Percentiles rank a stretch among this genome's conserved stretches.
These are phyloP conservation scores for Ridgeia piscesae DNA, from an alignment of 1,140 invertebrate species.

Conservation along the genomic window DNA sequence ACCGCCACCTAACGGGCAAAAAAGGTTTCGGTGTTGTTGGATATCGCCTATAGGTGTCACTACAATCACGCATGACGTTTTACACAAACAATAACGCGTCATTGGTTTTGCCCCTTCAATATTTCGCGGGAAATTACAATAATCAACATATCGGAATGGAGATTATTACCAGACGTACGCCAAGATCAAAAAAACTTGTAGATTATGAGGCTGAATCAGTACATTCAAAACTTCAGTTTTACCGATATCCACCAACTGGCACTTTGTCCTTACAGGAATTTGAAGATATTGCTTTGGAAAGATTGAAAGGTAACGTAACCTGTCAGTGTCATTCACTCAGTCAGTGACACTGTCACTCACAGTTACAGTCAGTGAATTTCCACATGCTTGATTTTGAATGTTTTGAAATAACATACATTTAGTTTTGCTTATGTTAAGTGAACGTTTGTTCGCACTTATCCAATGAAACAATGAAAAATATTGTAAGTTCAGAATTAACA, in stretches of 20 bases:
- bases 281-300: constrained; percentile 81
- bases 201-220: not conserved
- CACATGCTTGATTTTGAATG: too few relatives aligned
- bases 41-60: not conserved
- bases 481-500: too few relatives aligned
- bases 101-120: not conserved
- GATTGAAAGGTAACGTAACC: constrained; percentile 68
- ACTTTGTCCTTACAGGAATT: constrained; percentile 80
- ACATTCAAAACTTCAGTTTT: constrained; percentile 67
- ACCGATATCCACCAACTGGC: constrained; percentile 74
- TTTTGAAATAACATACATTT: too few relatives aligned
- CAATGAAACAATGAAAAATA: too few relatives aligned
- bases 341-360: not conserved
- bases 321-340: not conserved
- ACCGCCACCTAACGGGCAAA: not conserved
- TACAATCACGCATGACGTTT: not conserved
- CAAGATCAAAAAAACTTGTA: not conserved
- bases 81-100: not conserved
- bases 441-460: too few relatives aligned
- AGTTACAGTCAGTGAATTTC: too few relatives aligned
- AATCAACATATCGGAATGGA: not conserved
- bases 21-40: not conserved
- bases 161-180: not conserved
- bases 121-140: constrained; percentile 5
- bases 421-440: too few relatives aligned